Conservation (phyloP, 2,888 invertebrate genomes). For the Sycophila texana region DNA sequence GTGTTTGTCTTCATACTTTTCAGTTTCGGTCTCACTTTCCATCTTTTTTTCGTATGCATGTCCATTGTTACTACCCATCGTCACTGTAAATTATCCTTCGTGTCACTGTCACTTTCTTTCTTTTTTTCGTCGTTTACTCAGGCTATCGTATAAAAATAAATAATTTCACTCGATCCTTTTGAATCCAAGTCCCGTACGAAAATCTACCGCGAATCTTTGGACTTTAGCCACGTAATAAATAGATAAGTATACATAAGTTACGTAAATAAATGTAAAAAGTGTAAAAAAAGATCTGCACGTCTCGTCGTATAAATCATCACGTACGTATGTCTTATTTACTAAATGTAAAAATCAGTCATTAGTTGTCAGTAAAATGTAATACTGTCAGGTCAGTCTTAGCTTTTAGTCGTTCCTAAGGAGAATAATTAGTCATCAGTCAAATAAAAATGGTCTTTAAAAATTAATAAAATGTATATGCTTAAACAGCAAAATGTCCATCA, state of each 20-base stretch:
- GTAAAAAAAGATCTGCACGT: neutral
- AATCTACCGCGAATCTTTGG: slow-evolving; percentile 35
- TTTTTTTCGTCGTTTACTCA: slow-evolving; percentile 24
- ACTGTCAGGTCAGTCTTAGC: too few species aligned
- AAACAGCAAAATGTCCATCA: too few species aligned
- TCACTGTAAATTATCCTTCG: slow-evolving; percentile 48
- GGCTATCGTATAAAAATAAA: neutral
- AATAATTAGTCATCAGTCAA: neutral
- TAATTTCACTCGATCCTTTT: slow-evolving; percentile 14
- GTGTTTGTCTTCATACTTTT: slow-evolving; percentile 4
- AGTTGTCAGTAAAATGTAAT: too few species aligned
- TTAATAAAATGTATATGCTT: too few species aligned
- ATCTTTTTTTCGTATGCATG: slow-evolving; percentile 37
- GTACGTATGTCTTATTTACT: neutral
- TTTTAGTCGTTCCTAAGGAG: too few species aligned
- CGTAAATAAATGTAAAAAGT: neutral
- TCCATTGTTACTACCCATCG: slow-evolving; percentile 57
- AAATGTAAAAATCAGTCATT: neutral
- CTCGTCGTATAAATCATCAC: neutral
- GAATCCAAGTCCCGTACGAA: neutral
- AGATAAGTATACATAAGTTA: neutral
- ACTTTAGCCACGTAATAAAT: slow-evolving; percentile 4
- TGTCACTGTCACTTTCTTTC: slow-evolving; percentile 43
- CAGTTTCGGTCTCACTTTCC: slow-evolving; percentile 34
- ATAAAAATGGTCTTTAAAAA: too few species aligned